Evolutionary conservation across 2,113 vertebrate genomes (phyloP).

Genomic region (Odocoileus virginianus): DNA sequence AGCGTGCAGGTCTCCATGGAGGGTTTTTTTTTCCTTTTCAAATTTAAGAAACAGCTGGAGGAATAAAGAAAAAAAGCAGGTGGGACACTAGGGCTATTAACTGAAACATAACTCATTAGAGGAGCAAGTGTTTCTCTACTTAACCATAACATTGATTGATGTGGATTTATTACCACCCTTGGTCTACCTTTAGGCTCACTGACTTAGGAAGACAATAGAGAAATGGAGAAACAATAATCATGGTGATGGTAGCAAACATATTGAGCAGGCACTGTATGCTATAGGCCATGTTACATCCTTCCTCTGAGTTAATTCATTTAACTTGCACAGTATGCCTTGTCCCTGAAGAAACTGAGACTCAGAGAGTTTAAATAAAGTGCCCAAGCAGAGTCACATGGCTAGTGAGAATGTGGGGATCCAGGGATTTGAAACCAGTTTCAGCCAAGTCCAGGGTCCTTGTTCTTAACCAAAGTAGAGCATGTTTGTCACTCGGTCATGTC

Average conservation of each 20-base stretch:
- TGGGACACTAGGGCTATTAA: conserved; percentile 22
- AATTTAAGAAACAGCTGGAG: conserved; percentile 66
- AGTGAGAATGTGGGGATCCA: background rate
- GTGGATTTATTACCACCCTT: background rate
- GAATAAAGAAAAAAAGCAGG: conserved; percentile 40
- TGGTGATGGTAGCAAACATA: background rate
- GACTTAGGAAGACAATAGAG: background rate
- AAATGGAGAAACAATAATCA: background rate
- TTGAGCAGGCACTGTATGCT: background rate
- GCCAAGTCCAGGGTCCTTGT: background rate
- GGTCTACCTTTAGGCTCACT: background rate
- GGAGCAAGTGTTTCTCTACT: background rate
- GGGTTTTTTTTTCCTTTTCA: conserved; percentile 21
- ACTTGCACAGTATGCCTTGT: background rate
- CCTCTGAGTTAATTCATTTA: background rate
- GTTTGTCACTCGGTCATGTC: background rate
- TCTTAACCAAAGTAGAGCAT: background rate
- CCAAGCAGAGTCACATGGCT: background rate
- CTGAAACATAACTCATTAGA: conserved; percentile 32
- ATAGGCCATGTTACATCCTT: background rate
- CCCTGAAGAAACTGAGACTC: background rate
- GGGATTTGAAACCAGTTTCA: background rate
- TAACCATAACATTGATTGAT: background rate
- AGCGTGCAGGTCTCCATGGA: conserved; percentile 63
- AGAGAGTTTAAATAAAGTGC: background rate